A percentile compares a stretch with the other conserved stretches of the same genome.
Conservation (phyloP, 2,888 invertebrate species). For the Didymodactylos carnosus region DNA sequence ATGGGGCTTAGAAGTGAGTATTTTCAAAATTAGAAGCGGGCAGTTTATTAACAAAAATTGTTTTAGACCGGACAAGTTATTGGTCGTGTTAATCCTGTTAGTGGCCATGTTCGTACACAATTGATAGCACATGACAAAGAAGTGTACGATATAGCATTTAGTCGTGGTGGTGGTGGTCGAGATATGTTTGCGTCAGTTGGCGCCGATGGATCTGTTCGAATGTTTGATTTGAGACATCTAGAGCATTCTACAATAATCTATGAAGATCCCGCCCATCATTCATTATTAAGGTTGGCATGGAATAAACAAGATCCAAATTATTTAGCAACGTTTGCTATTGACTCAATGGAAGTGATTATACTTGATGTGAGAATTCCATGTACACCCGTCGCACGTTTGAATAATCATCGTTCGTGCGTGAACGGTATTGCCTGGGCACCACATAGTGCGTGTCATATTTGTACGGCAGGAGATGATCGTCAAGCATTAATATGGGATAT, state of each 20-base stretch:
- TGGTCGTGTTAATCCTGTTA: conserved; percentile 57
- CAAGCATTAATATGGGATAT: conserved; percentile 99
- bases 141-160: conserved; percentile 97
- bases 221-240: conserved; percentile 92
- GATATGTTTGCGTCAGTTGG: conserved; percentile 99
- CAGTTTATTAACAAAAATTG: no score
- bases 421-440: conserved; percentile 99
- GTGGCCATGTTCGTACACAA: conserved; percentile 92
- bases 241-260: conserved; percentile 99
- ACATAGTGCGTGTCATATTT: conserved; percentile 90
- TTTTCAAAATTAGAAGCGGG: not conserved
- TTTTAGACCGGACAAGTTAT: conserved; percentile 45
- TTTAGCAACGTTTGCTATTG: conserved; percentile 96
- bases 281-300: conserved; percentile 83
- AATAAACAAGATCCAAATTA: conserved; percentile 99
- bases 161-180: conserved; percentile 80
- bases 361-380: conserved; percentile 91
- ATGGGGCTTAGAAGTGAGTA: conserved; percentile 77
- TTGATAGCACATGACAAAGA: conserved; percentile 97
- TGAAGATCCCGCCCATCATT: conserved; percentile 86
- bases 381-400: conserved; percentile 83
- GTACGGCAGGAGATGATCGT: conserved; percentile 59
- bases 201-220: conserved; percentile 89
- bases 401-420: conserved; percentile 93
- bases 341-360: conserved; percentile 92